A percentile compares a stretch with the other conserved stretches of the same genome.
phyloP scores from a whole-genome alignment of 2,113 vertebrate species.

The Natator depressus region DNA sequence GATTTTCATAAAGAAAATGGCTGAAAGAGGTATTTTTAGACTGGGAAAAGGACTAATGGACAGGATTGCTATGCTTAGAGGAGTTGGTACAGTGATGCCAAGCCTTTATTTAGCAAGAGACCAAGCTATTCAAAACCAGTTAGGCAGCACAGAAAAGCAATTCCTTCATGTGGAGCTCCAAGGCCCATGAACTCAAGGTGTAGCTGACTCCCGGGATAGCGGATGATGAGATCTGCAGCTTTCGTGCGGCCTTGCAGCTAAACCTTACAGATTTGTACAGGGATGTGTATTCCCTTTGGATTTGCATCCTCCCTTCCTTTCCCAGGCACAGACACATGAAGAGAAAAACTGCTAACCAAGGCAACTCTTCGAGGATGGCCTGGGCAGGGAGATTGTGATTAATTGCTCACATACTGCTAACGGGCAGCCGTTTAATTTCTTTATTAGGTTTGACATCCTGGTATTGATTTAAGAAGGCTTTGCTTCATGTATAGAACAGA shows the following conservation, averaged over 20 bases:
- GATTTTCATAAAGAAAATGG: not conserved
- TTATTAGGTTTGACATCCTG: not conserved
- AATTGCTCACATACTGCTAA: not conserved
- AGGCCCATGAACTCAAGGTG: not conserved
- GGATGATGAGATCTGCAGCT: fast-evolving
- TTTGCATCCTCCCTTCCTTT: not conserved
- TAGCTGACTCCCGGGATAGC: not conserved
- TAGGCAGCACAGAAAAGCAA: not conserved
- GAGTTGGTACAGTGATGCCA: not conserved
- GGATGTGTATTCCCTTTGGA: not conserved
- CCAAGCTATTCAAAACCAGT: not conserved
- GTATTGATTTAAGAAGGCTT: not conserved
- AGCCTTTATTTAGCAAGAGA: not conserved
- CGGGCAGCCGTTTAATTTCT: not conserved
- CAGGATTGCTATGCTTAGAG: not conserved
- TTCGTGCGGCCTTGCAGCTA: fast-evolving
- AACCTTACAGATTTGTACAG: not conserved
- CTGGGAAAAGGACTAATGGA: not conserved
- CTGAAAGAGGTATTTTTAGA: not conserved
- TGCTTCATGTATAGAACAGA: not conserved
- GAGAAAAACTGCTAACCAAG: not conserved
- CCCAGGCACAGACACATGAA: not conserved
- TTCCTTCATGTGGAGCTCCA: not conserved
- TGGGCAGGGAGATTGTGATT: not conserved
- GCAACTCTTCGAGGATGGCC: not conserved